Evolutionary conservation across 2,888 invertebrate genomes (phyloP), one percentile per base, ranked within the genome.

Genomic region (Oscheius sp.): DNA sequence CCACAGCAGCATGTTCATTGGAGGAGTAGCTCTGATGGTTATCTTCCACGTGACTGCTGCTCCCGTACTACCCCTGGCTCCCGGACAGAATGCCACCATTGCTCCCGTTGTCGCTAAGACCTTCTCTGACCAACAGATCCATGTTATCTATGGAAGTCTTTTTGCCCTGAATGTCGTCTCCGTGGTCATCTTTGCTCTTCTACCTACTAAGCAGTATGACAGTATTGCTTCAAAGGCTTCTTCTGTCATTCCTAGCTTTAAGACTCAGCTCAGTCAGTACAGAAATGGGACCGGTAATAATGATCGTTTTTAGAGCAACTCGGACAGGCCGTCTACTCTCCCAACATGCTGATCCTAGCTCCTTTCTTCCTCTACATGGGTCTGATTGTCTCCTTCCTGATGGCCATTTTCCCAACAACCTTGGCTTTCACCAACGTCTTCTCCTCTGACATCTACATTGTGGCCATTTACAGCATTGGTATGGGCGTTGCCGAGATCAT

Each of bases 331-430:
- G 70, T 81, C 73, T 63, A 72, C 48, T 68, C 77, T 2, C 57
- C 58, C 10, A 81, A 81, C 47, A 71, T 81, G 50, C 60, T 83
- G 9, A 75, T 81, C 35, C 76, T 83, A 21, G 76, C 79, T 59
- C 83, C 81, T 13, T 79, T 79, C 72, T 83, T 83, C 76, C 77
- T 81, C 70, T 83, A 79, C 73, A 78, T 79, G 74, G 83, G 83
- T 29, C 75, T 81, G 50, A 77, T 79, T n/a, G 81, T 81, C 32
- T 83, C 83, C 11, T 79, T 81, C 68, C 71, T 79, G 71, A 78
- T 81, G 79, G 77, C 77, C 60, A 78, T 83, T 65, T 81, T 78
- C 62, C 83, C 83, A 50, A 83, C 83, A 11, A 79, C 83, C 5
- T 66, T 83, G 21, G 74, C 79, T 13, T 81, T 81, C 76, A 81